Evolutionary conservation across 2,797 vertebrate genomes (phyloP).

Genomic region (Craterocephalus amniculus): DNA sequence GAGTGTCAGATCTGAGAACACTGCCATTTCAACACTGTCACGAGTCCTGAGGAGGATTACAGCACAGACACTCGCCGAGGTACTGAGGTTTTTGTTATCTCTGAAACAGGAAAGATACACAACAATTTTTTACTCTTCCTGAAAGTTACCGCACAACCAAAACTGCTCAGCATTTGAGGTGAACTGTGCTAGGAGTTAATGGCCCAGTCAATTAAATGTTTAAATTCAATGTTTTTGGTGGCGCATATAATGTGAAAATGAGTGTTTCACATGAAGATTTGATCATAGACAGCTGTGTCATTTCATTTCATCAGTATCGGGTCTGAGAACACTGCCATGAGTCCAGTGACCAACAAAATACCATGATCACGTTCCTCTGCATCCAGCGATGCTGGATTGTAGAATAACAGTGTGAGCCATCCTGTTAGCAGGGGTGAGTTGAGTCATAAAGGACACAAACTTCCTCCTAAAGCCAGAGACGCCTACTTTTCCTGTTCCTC

Average conservation of each 20-base stretch:
- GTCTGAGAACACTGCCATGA: no score
- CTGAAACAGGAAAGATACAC: neutral
- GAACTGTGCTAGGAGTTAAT: neutral
- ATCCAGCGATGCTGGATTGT: slow-evolving; percentile 78
- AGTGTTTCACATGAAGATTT: no score
- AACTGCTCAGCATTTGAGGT: no score
- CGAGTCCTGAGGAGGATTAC: slow-evolving; percentile 41
- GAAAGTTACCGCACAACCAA: neutral
- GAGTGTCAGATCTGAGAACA: no score
- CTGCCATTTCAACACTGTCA: no score
- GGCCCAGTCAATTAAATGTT: neutral
- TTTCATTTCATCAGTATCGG: no score
- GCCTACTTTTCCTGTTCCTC: slow-evolving; percentile 78
- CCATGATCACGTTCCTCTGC: slow-evolving; percentile 87
- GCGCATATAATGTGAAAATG: neutral
- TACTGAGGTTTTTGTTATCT: neutral
- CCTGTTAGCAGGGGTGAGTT: slow-evolving; percentile 88
- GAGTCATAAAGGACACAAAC: slow-evolving; percentile 79
- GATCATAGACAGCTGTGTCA: no score
- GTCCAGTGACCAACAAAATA: slow-evolving; percentile 78
- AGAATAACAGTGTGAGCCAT: slow-evolving; percentile 83
- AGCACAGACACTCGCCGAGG: neutral
- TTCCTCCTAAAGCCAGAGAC: slow-evolving; percentile 78
- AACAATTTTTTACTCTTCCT: neutral
- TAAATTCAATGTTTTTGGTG: neutral